Evolutionary conservation across 1,140 invertebrate species (phyloP).

Genomic region (Akabosia matsudoensis): DNA sequence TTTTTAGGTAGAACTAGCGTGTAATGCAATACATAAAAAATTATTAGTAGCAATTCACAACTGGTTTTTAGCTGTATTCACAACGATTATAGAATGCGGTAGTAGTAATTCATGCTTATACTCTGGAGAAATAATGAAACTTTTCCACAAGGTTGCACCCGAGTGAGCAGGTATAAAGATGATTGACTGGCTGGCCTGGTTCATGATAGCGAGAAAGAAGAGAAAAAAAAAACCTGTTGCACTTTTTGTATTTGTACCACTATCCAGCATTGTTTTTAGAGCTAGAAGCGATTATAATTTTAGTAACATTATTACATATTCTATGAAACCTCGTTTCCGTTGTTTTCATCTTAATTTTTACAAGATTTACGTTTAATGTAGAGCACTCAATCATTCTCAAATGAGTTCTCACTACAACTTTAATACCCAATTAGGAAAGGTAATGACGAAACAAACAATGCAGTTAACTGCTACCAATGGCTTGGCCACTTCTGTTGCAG

Average conservation of each 20-base stretch:
- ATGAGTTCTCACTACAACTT: conserved; percentile 14
- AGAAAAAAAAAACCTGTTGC: conserved; percentile 20
- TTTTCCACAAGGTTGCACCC: conserved; percentile 6
- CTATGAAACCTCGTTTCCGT: background rate
- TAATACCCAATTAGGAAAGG: conserved; percentile 15
- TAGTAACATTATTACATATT: background rate
- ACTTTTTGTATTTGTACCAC: background rate
- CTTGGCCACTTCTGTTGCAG: no score
- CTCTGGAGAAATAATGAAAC: background rate
- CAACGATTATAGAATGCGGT: no score
- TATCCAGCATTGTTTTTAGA: background rate
- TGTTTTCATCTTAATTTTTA: conserved; percentile 11
- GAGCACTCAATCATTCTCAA: conserved; percentile 4
- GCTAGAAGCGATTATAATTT: background rate
- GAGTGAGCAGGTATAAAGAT: no score
- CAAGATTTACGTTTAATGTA: conserved; percentile 5
- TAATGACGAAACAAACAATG: background rate
- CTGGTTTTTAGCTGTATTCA: no score
- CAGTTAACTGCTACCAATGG: no score
- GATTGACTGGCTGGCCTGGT: background rate
- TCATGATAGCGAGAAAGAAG: no score
- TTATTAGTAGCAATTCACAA: no score
- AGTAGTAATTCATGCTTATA: background rate
- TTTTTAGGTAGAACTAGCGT: no score
- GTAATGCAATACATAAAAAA: no score